Percentiles rank a stretch among this genome's conserved stretches.
phyloP scores from a whole-genome alignment of 92 coral and sea anemone genomes.

The Palythoa grandiflora region DNA sequence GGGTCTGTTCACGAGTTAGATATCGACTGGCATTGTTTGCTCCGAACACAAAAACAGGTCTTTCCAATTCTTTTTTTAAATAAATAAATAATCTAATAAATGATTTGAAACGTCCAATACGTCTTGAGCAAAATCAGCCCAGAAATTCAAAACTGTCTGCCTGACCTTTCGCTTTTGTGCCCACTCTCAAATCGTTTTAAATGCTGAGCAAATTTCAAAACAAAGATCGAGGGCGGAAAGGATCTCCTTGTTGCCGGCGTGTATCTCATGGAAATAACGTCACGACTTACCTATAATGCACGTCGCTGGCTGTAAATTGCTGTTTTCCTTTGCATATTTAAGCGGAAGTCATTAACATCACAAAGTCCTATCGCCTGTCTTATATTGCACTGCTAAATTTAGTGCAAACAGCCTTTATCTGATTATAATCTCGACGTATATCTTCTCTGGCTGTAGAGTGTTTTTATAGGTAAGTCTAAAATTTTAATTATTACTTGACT shows the following conservation, averaged over 20 bases:
- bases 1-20: no score
- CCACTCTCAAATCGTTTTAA: not conserved
- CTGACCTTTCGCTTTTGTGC: not conserved
- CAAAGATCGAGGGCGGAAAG: not conserved
- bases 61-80: no score
- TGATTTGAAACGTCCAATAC: no score
- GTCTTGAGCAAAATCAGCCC: no score
- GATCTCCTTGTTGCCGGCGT: not conserved
- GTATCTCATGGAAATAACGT: not conserved
- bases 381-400: not conserved
- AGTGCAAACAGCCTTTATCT: not conserved
- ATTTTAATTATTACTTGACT: not conserved
- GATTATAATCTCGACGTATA: not conserved
- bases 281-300: not conserved
- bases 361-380: not conserved
- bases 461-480: not conserved
- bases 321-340: not conserved
- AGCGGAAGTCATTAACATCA: conserved; percentile 1
- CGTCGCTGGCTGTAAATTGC: not conserved
- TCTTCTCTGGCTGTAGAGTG: not conserved
- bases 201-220: not conserved
- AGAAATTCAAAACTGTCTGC: no score
- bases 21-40: no score
- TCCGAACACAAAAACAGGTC: no score
- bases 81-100: no score